Percentiles rank a stretch among this genome's conserved stretches.
Evolutionary conservation across 2,797 vertebrate species (phyloP).

Genomic region (Sebastes vulpes): DNA sequence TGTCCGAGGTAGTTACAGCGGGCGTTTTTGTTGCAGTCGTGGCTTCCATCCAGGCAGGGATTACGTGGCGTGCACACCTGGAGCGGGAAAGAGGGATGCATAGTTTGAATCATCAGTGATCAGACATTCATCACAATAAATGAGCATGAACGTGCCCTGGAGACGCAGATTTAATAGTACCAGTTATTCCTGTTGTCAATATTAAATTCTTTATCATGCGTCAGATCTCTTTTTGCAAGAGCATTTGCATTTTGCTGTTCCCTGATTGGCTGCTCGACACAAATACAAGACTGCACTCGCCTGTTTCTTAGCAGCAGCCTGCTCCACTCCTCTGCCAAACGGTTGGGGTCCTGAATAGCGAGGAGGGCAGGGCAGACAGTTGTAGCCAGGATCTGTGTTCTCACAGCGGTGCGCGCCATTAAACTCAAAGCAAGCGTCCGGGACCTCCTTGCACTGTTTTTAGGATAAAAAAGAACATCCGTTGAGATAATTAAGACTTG

Average conservation of each 20-base stretch:
- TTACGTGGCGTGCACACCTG: slow-evolving; percentile 96
- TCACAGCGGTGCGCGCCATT: slow-evolving; percentile 95
- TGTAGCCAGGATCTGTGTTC: slow-evolving; percentile 97
- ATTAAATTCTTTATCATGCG: background rate
- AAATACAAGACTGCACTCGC: slow-evolving; percentile 69
- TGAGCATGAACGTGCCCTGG: background rate
- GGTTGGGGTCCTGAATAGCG: slow-evolving; percentile 94
- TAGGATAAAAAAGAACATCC: background rate
- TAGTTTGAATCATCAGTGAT: background rate
- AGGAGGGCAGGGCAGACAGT: slow-evolving; percentile 95
- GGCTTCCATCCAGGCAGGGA: slow-evolving; percentile 95
- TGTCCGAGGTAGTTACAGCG: slow-evolving; percentile 98
- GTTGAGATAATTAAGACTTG: background rate
- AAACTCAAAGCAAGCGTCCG: slow-evolving; percentile 93
- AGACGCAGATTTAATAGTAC: background rate
- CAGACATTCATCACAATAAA: slow-evolving; percentile 13
- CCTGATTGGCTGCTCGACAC: background rate
- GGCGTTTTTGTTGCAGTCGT: slow-evolving; percentile 96
- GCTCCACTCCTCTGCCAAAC: slow-evolving; percentile 91
- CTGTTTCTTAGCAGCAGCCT: slow-evolving; percentile 94
- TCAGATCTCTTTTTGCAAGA: background rate
- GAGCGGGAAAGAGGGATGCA: background rate
- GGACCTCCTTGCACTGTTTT: slow-evolving; percentile 93
- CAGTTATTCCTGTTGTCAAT: background rate
- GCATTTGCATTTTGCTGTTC: background rate